A percentile compares a stretch with the other conserved stretches of the same genome.
These are phyloP conservation scores for Drosophila dunni DNA, from an alignment of 1,140 invertebrate genomes.

Conservation along the genomic window DNA sequence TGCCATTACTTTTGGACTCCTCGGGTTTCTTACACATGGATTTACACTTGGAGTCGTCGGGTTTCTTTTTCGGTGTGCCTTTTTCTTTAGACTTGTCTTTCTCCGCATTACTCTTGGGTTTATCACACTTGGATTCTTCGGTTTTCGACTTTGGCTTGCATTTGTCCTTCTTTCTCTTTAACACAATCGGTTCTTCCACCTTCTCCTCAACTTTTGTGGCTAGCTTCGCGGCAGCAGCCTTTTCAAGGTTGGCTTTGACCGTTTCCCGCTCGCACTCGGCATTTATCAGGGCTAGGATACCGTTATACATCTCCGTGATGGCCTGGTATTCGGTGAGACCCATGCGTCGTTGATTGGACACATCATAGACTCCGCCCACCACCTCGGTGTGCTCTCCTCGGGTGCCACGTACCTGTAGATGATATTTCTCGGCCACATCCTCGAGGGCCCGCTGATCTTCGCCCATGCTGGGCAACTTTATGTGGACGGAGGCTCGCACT, in stretches of 20 bases:
- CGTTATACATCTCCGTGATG: slow-evolving; percentile 95
- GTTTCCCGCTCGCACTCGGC: slow-evolving; percentile 86
- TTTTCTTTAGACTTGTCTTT: too few species aligned
- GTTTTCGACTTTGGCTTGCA: too few species aligned
- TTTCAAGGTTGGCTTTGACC: not conserved
- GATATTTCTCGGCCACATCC: slow-evolving; percentile 94
- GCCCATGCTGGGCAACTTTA: slow-evolving; percentile 96
- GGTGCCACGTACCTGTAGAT: slow-evolving; percentile 96
- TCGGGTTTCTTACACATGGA: too few species aligned
- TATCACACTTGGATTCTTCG: too few species aligned
- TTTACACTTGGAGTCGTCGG: too few species aligned
- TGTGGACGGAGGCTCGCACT: slow-evolving; percentile 98
- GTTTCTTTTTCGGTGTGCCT: too few species aligned
- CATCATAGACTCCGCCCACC: slow-evolving; percentile 96
- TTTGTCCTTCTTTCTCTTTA: too few species aligned
- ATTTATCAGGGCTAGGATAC: slow-evolving; percentile 93
- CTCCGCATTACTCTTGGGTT: too few species aligned
- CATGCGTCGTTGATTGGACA: slow-evolving; percentile 94
- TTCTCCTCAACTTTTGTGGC: not conserved
- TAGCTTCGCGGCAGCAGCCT: not conserved
- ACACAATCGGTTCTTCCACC: not conserved
- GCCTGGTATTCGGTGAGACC: slow-evolving; percentile 94
- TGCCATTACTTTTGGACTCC: too few species aligned
- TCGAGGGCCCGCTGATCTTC: slow-evolving; percentile 93
- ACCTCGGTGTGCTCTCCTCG: slow-evolving; percentile 97